Conservation (phyloP, 2,113 vertebrate genomes). For the Australoheros scitulus region DNA sequence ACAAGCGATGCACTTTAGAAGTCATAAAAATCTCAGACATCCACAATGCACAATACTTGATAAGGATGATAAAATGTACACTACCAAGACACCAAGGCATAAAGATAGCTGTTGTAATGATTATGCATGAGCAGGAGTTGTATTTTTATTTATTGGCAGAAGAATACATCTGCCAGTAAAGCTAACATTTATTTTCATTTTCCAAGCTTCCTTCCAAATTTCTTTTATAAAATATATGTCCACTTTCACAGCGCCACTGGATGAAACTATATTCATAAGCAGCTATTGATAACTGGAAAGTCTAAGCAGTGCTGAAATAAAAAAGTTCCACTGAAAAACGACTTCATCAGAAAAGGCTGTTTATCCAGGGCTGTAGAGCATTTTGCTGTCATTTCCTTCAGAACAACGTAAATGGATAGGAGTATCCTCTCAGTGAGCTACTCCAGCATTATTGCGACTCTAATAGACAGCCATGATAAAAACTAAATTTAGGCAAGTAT, state of each 20-base stretch:
- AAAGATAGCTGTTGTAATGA: not conserved
- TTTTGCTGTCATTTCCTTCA: not conserved
- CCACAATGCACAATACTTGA: not conserved
- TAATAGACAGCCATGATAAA: not conserved
- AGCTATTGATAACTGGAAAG: not conserved
- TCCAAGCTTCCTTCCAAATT: slow-evolving; percentile 9
- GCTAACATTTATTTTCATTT: slow-evolving; percentile 7
- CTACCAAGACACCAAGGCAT: not conserved
- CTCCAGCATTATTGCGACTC: not conserved
- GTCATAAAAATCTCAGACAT: not conserved
- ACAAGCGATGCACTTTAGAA: not conserved
- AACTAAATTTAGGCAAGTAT: slow-evolving; percentile 3
- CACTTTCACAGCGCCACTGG: not conserved
- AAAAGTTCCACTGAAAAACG: not conserved
- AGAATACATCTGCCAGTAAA: not conserved
- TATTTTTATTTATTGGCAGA: slow-evolving; percentile 11
- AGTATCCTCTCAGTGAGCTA: not conserved
- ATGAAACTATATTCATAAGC: slow-evolving; percentile 11
- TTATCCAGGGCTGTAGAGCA: slow-evolving; percentile 21
- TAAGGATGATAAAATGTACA: not conserved
- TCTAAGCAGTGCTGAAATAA: not conserved
- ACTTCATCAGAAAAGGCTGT: slow-evolving; percentile 3
- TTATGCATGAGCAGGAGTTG: not conserved
- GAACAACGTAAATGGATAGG: slow-evolving; percentile 10
- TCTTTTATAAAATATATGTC: not conserved